Evolutionary conservation across 2,113 vertebrate species (phyloP).

Genomic region (Cheilinus undulatus): DNA sequence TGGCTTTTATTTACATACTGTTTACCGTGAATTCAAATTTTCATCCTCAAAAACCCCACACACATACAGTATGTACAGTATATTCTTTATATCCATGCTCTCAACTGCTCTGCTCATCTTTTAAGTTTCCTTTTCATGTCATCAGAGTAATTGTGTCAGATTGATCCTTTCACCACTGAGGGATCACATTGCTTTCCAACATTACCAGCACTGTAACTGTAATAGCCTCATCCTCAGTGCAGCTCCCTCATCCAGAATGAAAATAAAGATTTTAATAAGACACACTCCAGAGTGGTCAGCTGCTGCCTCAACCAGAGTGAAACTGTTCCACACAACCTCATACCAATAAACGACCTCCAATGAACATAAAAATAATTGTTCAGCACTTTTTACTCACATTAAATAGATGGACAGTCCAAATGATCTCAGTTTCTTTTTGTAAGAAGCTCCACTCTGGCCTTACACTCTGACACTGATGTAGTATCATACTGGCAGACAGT

Average conservation of each 20-base stretch:
- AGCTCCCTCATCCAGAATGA: slow-evolving; percentile 14
- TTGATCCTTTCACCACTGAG: too few species aligned
- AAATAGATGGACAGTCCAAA: slow-evolving; percentile 18
- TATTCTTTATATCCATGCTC: background rate
- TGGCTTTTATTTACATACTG: background rate
- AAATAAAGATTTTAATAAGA: slow-evolving; percentile 11
- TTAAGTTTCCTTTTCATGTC: background rate
- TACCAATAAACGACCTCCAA: slow-evolving; percentile 25
- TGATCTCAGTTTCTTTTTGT: background rate
- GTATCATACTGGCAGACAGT: background rate
- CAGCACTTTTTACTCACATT: background rate
- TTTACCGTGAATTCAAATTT: background rate
- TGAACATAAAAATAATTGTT: slow-evolving; percentile 39
- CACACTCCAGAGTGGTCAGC: slow-evolving; percentile 10
- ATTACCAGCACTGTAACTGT: too few species aligned
- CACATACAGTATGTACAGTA: too few species aligned
- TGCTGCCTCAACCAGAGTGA: slow-evolving; percentile 1
- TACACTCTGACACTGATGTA: background rate
- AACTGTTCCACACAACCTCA: background rate
- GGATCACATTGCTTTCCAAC: too few species aligned
- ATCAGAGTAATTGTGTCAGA: too few species aligned
- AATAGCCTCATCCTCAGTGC: too few species aligned
- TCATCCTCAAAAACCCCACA: too few species aligned
- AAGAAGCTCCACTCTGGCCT: background rate
- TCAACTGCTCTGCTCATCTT: background rate